A percentile compares a stretch with the other conserved stretches of the same genome.
phyloP scores from a whole-genome alignment of 1,140 invertebrate genomes.

The Berghia stephanieae region DNA sequence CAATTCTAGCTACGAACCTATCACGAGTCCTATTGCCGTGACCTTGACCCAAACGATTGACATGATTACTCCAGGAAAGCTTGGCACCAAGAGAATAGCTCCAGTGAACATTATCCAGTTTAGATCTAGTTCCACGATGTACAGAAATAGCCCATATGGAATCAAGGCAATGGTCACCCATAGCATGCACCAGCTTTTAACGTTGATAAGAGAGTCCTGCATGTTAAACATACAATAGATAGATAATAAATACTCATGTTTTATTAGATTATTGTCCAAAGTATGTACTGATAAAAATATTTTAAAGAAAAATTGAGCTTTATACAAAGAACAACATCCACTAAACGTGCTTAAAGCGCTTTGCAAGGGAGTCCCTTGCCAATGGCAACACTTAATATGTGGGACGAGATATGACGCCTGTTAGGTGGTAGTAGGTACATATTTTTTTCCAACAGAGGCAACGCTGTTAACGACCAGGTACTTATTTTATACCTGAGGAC shows the following conservation, averaged over 20 bases:
- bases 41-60: constrained; percentile 53
- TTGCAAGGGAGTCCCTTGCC: too few species aligned
- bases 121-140: constrained; percentile 43
- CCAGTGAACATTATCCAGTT: constrained; percentile 53
- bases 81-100: constrained; percentile 48
- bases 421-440: too few species aligned
- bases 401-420: too few species aligned
- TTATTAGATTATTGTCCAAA: background rate
- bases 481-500: too few species aligned
- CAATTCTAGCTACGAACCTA: constrained; percentile 45
- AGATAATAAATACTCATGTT: constrained; percentile 38
- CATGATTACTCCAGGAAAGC: constrained; percentile 48
- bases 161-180: constrained; percentile 53
- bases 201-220: constrained; percentile 51
- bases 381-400: too few species aligned
- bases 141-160: constrained; percentile 48
- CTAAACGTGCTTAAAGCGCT: too few species aligned
- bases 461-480: too few species aligned
- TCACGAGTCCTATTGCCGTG: constrained; percentile 40
- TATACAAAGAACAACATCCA: background rate
- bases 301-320: too few species aligned
- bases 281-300: background rate
- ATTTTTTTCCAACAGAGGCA: too few species aligned
- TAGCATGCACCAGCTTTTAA: constrained; percentile 57
- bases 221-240: too few species aligned